Conservation (phyloP, 2,797 vertebrate species). For the Avahi laniger region DNA sequence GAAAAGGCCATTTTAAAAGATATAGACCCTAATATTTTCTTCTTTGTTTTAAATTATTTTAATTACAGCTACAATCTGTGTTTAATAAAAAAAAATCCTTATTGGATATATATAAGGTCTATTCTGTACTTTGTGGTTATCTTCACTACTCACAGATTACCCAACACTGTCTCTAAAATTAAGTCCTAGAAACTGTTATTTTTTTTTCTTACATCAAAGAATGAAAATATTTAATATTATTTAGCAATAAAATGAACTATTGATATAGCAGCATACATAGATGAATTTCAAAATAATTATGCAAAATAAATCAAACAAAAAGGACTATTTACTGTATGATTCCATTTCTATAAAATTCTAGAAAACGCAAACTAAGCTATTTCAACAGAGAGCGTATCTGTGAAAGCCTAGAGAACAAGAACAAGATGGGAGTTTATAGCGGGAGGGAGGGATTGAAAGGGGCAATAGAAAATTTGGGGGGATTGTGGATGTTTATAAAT, state of each 20-base stretch:
- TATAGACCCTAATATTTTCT: neutral
- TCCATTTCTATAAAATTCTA: neutral
- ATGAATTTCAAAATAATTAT: neutral
- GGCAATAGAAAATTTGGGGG: neutral
- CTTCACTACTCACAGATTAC: neutral
- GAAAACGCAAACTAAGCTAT: neutral
- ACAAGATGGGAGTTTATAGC: accelerated
- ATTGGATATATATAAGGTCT: accelerated
- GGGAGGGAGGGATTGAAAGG: neutral
- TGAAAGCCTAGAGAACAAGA: neutral
- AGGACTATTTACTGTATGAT: neutral
- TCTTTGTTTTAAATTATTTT: neutral
- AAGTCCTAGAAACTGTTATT: neutral
- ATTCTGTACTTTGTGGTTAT: neutral
- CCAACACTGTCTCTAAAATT: neutral
- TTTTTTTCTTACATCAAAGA: neutral
- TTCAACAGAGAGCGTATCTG: neutral
- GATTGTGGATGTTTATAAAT: neutral
- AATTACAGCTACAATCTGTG: neutral
- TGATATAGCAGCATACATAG: neutral
- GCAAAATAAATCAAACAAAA: neutral
- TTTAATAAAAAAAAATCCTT: neutral
- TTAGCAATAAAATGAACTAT: neutral
- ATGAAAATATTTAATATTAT: neutral
- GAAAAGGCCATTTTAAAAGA: neutral